These are phyloP conservation scores for Polydrusus cervinus DNA, from an alignment of 2,888 invertebrate species.

Conservation along the genomic window DNA sequence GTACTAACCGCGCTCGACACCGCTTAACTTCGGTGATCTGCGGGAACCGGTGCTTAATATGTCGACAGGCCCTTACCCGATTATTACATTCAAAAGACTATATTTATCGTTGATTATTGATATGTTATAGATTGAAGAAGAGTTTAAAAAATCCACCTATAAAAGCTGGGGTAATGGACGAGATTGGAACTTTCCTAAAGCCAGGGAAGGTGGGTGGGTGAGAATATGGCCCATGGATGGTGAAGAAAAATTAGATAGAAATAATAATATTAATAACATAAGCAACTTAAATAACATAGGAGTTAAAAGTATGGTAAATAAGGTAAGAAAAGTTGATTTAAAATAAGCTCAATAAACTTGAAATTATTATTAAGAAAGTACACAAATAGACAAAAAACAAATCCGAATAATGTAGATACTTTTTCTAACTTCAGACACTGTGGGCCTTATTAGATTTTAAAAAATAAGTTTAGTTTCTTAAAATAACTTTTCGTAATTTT, in stretches of 20 bases:
- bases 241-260: slow-evolving; percentile 55
- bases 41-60: no score
- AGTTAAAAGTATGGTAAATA: slow-evolving; percentile 65
- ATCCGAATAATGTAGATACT: background rate
- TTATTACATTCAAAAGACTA: no score
- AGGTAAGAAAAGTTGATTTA: slow-evolving; percentile 58
- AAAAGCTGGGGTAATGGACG: slow-evolving; percentile 82
- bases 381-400: background rate
- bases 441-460: no score
- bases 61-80: no score
- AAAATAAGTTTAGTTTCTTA: no score
- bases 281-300: slow-evolving; percentile 48
- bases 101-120: background rate
- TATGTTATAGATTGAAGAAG: slow-evolving; percentile 61
- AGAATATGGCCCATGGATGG: slow-evolving; percentile 79
- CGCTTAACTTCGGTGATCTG: no score
- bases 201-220: slow-evolving; percentile 84
- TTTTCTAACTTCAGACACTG: no score
- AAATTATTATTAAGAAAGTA: no score
- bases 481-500: no score
- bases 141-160: slow-evolving; percentile 70
- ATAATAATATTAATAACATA: slow-evolving; percentile 48
- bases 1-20: no score
- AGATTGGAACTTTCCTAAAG: slow-evolving; percentile 79
- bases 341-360: background rate